Percentiles rank a stretch among this genome's conserved stretches.
phyloP scores from a whole-genome alignment of 2,113 vertebrate genomes.

The Apeltes quadracus region DNA sequence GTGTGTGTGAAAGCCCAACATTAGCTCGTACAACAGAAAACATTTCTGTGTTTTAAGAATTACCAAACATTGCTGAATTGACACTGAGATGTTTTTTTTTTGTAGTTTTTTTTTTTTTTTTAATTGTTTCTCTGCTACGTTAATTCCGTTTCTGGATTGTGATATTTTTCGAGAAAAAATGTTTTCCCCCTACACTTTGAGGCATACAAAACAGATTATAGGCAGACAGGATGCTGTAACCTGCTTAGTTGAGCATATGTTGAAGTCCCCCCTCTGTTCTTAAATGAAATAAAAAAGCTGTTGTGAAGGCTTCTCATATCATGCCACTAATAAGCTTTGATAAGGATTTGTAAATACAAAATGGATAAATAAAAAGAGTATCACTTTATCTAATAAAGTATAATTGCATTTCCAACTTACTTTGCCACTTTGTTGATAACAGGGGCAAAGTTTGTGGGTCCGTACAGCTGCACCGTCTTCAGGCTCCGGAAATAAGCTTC shows the following conservation, averaged over 20 bases:
- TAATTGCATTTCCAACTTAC: conserved; percentile 74
- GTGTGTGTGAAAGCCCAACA: not conserved
- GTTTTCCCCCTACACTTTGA: conserved; percentile 3
- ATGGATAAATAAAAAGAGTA: not conserved
- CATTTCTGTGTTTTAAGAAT: not conserved
- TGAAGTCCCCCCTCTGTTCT: not conserved
- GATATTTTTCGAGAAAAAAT: not conserved
- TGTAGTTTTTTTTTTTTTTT: no score
- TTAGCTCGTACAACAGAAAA: not conserved
- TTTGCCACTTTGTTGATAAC: conserved; percentile 95
- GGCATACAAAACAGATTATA: conserved; percentile 9
- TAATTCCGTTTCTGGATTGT: not conserved
- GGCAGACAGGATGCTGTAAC: conserved; percentile 18
- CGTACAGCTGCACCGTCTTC: conserved; percentile 91
- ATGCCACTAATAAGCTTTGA: conserved; percentile 16
- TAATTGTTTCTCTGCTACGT: not conserved
- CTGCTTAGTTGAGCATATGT: conserved; percentile 7
- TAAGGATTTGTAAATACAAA: conserved; percentile 2
- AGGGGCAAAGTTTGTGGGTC: conserved; percentile 93
- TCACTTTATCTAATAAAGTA: not conserved
- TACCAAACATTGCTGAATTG: no score
- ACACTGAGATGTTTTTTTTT: not conserved
- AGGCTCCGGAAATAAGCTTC: conserved; percentile 94
- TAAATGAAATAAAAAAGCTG: conserved; percentile 6
- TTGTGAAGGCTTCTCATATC: conserved; percentile 10